These are phyloP conservation scores for Oenanthe oenanthe DNA, from an alignment of 2,113 vertebrate genomes.

Conservation along the genomic window DNA sequence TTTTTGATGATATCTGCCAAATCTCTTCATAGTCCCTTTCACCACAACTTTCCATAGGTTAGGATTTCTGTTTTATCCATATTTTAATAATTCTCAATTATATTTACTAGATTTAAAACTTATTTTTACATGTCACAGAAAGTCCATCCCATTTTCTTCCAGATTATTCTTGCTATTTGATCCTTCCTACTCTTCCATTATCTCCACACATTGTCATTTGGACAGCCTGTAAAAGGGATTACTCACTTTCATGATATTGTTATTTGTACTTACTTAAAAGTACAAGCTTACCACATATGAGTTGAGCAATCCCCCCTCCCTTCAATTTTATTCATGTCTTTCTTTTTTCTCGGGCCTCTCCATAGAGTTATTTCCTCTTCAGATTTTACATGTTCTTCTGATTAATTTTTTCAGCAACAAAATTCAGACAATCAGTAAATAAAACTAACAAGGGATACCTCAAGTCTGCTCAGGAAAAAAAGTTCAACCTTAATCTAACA, in stretches of 20 bases:
- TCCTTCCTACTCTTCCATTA: neutral
- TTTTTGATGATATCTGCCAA: neutral
- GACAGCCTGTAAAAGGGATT: slow-evolving; percentile 10
- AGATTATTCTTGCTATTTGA: slow-evolving; percentile 23
- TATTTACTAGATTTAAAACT: neutral
- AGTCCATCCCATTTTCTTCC: neutral
- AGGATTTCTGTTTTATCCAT: neutral
- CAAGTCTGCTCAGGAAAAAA: neutral
- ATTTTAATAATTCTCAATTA: neutral
- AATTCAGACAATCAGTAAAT: neutral
- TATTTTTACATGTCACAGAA: neutral
- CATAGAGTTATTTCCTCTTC: neutral
- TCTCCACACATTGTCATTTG: slow-evolving; percentile 7
- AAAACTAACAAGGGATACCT: neutral
- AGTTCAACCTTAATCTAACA: neutral
- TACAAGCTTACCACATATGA: neutral
- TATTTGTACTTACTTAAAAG: slow-evolving; percentile 32
- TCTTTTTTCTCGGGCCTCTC: neutral
- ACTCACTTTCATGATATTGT: slow-evolving; percentile 35
- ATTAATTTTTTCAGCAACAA: neutral
- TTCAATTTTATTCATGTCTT: neutral
- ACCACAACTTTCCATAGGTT: neutral
- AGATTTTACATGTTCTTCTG: neutral
- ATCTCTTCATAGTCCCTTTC: neutral
- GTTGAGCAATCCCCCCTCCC: neutral